A percentile compares a stretch with the other conserved stretches of the same genome.
phyloP scores from a whole-genome alignment of 1,140 invertebrate genomes.

The Drosophila jambulina region DNA sequence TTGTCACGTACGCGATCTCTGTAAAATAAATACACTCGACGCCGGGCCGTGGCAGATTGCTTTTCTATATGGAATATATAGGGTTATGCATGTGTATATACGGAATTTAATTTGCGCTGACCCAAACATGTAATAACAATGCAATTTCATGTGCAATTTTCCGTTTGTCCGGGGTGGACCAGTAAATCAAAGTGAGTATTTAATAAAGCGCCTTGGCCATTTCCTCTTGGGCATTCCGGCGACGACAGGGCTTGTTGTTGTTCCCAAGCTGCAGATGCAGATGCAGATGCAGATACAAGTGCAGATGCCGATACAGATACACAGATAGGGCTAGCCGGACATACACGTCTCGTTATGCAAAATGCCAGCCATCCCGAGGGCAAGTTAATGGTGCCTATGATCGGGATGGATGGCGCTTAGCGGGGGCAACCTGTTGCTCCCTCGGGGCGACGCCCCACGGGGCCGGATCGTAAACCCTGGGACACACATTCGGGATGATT shows the following conservation, averaged over 20 bases:
- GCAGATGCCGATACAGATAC: slow-evolving; percentile 26
- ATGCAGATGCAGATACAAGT: slow-evolving; percentile 13
- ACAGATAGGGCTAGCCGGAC: slow-evolving; percentile 39
- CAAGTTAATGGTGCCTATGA: slow-evolving; percentile 54
- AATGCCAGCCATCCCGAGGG: slow-evolving; percentile 55
- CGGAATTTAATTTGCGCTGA: slow-evolving; percentile 84
- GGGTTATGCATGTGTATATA: slow-evolving; percentile 6
- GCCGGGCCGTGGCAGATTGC: slow-evolving; percentile 67
- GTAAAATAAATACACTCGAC: slow-evolving; percentile 76
- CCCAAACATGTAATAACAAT: slow-evolving; percentile 84
- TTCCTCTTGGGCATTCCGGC: slow-evolving; percentile 31
- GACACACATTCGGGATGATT: slow-evolving; percentile 82
- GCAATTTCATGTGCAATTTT: slow-evolving; percentile 84
- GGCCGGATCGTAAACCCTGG: slow-evolving; percentile 73
- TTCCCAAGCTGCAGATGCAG: slow-evolving; percentile 5
- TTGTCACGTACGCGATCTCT: slow-evolving; percentile 76
- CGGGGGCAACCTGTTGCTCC: slow-evolving; percentile 70
- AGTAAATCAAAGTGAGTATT: slow-evolving; percentile 48
- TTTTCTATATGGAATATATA: slow-evolving; percentile 84
- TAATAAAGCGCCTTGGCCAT: slow-evolving; percentile 42
- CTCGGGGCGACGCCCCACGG: slow-evolving; percentile 45
- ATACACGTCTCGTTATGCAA: slow-evolving; percentile 71
- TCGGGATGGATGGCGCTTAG: slow-evolving; percentile 53
- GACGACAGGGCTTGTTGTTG: slow-evolving; percentile 27
- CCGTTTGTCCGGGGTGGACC: slow-evolving; percentile 17